Evolutionary conservation across 2,113 vertebrate genomes (phyloP).

Genomic region (Genyomyrus donnyi): DNA sequence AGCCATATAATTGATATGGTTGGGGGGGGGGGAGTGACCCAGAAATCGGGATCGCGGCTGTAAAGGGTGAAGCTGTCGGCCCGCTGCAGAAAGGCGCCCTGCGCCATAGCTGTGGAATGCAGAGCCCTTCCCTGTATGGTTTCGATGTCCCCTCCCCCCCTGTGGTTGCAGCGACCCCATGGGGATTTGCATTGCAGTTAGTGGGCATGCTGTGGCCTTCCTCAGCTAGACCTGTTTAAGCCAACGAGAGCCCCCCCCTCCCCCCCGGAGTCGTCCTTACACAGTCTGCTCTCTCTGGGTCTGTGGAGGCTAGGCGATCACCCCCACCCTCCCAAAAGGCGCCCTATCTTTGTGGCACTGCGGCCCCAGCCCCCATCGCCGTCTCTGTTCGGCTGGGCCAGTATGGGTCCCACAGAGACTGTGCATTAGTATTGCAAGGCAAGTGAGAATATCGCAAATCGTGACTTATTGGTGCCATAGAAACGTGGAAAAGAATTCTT

Average conservation of each 20-base stretch:
- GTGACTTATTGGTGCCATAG: neutral
- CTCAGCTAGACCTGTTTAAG: neutral
- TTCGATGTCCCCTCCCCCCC: neutral
- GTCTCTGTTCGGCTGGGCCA: no score
- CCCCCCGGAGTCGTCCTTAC: neutral
- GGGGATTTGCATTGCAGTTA: neutral
- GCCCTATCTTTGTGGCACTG: neutral
- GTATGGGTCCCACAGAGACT: neutral
- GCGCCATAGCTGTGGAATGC: neutral
- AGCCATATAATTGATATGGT: slow-evolving; percentile 5
- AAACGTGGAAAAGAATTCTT: neutral
- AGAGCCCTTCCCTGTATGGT: neutral
- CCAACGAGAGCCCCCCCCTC: neutral
- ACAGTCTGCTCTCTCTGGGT: neutral
- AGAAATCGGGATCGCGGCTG: neutral
- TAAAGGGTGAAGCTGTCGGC: neutral
- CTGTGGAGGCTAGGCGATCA: neutral
- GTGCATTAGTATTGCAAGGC: neutral
- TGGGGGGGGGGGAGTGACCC: neutral
- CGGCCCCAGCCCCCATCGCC: neutral
- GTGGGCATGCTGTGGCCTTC: neutral
- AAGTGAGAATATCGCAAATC: neutral
- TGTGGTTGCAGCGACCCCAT: neutral
- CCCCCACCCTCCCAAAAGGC: neutral
- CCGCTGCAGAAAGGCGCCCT: neutral